Conservation (phyloP, 2,113 vertebrate genomes). For the Nicator chloris region DNA sequence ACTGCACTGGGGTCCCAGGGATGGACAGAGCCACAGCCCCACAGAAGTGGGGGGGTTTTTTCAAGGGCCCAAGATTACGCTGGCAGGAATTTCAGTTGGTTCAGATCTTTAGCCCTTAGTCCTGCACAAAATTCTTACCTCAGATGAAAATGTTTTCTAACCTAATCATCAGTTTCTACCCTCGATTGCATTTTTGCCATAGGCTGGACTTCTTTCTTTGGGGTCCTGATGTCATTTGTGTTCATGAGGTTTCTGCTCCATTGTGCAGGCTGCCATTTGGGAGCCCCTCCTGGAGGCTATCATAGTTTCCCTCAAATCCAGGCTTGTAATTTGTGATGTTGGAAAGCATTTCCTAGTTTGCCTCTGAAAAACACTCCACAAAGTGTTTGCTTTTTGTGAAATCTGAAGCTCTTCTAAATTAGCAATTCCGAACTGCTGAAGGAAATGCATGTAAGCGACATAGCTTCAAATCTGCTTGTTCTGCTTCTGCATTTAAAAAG, state of each 20-base stretch:
- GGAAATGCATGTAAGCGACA: background rate
- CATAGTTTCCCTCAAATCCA: background rate
- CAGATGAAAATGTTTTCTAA: background rate
- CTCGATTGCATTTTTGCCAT: background rate
- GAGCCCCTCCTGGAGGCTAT: background rate
- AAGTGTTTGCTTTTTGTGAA: background rate
- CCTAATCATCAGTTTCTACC: background rate
- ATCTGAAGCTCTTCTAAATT: background rate
- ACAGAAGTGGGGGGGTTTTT: background rate
- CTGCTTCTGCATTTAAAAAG: background rate
- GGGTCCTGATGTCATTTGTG: background rate
- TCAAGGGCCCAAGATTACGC: background rate
- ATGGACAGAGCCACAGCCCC: background rate
- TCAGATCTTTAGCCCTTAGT: background rate
- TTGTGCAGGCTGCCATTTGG: background rate
- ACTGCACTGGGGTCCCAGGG: background rate
- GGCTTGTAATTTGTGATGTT: background rate
- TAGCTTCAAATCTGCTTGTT: background rate
- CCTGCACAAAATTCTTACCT: background rate
- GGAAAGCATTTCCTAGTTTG: background rate
- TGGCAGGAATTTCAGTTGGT: background rate
- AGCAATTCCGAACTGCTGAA: background rate
- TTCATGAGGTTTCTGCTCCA: background rate
- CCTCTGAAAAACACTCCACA: background rate
- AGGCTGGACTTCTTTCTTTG: background rate